Evolutionary conservation across 2,113 vertebrate species (phyloP), one percentile per base, ranked within the genome.

Genomic region (Oncorhynchus masou): DNA sequence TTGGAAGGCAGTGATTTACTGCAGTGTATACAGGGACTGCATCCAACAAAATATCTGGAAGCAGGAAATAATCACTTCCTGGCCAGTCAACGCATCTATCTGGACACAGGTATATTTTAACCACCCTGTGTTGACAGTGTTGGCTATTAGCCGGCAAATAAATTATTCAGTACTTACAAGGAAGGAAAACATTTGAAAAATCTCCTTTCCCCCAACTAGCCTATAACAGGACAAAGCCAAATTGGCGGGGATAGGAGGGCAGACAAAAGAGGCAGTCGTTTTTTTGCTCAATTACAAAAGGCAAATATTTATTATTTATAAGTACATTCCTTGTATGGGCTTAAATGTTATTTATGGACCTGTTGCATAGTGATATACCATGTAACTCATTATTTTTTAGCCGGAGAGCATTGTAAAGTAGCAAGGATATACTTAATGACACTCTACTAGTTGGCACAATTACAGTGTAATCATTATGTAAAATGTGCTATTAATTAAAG

Each of bases 261-360:
- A 90, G 92, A 90, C 85, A 85, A 93, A 78, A 94, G 93, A 94
- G 95, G 93, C 94, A 95, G 95, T 97, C 95, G 96, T 97, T 99
- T 99, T 45, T 98, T 96, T 95, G 94, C 98, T 98, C 97, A 99
- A 99, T 99, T 99, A 99, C 98, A 99, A 98, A 99, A 99, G 97
- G 97, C 96, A 99, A 99, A 99, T 99, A 99, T 99, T 99, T 99
- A 99, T 99, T 99, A 99, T 99, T 99, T 99, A 99, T 99, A 99
- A 98, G 96, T 98, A 99, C 96, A 97, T 96, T 93, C 96, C 98
- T 96, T 97, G 96, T 96, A 97, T 96, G 95, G 97, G 95, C 95
- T 97, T 99, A 98, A 99, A 98, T 97, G 96, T 99, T 99, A 99
- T 99, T 99, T 99, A 99, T 99, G 96, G 96, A 99, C 98, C 96